These are phyloP conservation scores for Delphinus delphis DNA, from an alignment of 2,113 vertebrate genomes.

Conservation along the genomic window DNA sequence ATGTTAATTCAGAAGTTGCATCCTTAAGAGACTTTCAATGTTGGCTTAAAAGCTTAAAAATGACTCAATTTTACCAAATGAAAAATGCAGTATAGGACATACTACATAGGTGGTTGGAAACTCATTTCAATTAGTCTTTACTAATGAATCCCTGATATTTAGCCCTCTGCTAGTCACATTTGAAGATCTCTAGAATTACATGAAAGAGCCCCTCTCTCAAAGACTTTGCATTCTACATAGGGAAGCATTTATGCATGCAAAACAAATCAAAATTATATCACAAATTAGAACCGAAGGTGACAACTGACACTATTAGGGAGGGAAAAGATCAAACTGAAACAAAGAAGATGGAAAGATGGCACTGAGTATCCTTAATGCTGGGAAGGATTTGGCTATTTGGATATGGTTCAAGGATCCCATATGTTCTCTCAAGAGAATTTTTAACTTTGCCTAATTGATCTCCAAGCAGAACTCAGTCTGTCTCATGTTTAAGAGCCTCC, in stretches of 20 bases:
- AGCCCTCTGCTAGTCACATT: slow-evolving; percentile 13
- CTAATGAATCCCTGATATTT: slow-evolving; percentile 44
- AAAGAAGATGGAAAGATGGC: slow-evolving; percentile 6
- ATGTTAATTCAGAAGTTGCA: slow-evolving; percentile 62
- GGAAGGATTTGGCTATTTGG: slow-evolving; percentile 45
- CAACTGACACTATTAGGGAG: background rate
- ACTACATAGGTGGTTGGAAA: slow-evolving; percentile 33
- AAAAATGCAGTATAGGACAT: slow-evolving; percentile 26
- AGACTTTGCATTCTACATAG: background rate
- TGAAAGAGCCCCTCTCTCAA: background rate
- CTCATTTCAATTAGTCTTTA: slow-evolving; percentile 50
- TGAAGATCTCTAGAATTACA: background rate
- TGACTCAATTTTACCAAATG: slow-evolving; percentile 57
- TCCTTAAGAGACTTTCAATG: slow-evolving; percentile 51
- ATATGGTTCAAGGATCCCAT: slow-evolving; percentile 51
- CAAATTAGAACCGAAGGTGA: slow-evolving; percentile 15
- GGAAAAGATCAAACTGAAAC: background rate
- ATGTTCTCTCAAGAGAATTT: slow-evolving; percentile 65
- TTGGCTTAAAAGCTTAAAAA: slow-evolving; percentile 57
- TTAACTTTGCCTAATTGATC: slow-evolving; percentile 67
- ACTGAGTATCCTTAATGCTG: background rate
- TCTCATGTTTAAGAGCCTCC: slow-evolving; percentile 44
- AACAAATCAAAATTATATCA: background rate
- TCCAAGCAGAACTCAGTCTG: slow-evolving; percentile 53
- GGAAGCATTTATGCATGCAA: background rate